Conservation (phyloP, 1,140 invertebrate species). For the Halictus rubicundus region DNA sequence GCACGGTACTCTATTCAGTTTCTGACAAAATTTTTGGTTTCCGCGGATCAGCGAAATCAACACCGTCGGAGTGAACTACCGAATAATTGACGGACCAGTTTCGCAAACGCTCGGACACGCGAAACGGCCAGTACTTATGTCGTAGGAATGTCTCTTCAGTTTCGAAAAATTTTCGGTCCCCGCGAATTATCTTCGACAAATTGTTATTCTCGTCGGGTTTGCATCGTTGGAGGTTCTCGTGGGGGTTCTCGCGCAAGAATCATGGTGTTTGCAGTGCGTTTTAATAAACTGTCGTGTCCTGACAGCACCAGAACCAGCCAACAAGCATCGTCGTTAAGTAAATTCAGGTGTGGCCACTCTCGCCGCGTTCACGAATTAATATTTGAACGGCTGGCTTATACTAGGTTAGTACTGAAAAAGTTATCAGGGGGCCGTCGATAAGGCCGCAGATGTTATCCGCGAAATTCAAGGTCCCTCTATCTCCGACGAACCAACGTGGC, state of each 20-base stretch:
- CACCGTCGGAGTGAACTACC: no score
- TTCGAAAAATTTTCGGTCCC: no score
- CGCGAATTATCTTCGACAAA: no score
- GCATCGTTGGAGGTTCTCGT: background rate
- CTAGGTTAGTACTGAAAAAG: constrained; percentile 80
- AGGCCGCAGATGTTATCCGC: constrained; percentile 80
- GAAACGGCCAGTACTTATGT: no score
- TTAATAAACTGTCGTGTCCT: constrained; percentile 34
- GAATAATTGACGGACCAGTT: no score
- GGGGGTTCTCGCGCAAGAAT: background rate
- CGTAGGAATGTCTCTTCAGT: no score
- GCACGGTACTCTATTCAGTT: no score
- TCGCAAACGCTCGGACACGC: no score
- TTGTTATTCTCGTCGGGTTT: no score
- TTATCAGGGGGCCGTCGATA: constrained; percentile 77
- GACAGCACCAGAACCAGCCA: constrained; percentile 5
- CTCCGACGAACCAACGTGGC: constrained; percentile 71
- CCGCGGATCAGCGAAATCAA: no score
- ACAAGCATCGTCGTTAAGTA: constrained; percentile 60
- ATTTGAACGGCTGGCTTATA: constrained; percentile 80
- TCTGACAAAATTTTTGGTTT: no score
- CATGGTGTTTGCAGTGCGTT: background rate
- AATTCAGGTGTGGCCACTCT: constrained; percentile 75
- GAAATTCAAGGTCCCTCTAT: constrained; percentile 80
- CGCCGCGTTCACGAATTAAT: constrained; percentile 73